Evolutionary conservation across 2,113 vertebrate genomes (phyloP).

Genomic region (Diglossa brunneiventris): DNA sequence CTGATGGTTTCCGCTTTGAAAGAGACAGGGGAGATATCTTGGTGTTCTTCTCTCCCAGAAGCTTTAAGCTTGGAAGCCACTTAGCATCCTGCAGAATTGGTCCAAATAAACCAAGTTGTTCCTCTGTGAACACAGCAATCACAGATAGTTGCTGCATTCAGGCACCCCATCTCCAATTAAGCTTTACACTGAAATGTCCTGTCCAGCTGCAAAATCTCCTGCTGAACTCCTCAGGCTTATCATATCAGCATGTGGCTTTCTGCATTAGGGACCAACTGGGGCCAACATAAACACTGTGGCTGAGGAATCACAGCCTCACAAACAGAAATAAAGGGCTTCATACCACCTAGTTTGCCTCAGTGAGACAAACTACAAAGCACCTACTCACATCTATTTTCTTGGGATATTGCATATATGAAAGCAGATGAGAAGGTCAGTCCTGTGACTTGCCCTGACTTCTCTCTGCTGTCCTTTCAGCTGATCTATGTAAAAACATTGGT

Average conservation of each 20-base stretch:
- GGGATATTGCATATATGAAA: background rate
- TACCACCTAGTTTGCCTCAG: background rate
- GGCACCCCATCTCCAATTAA: background rate
- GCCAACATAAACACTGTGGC: background rate
- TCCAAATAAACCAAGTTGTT: background rate
- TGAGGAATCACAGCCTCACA: background rate
- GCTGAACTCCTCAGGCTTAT: background rate
- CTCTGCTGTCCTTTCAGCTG: background rate
- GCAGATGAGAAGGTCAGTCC: background rate
- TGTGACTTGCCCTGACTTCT: background rate
- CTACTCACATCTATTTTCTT: background rate
- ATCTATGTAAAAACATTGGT: background rate
- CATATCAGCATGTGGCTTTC: background rate
- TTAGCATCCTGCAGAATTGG: background rate
- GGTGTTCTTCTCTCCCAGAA: background rate
- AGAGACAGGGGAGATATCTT: background rate
- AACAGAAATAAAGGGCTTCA: background rate
- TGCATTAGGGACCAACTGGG: background rate
- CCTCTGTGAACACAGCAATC: background rate
- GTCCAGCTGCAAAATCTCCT: background rate
- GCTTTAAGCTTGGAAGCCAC: background rate
- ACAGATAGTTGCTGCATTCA: background rate
- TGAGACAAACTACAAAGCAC: background rate
- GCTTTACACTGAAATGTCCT: background rate
- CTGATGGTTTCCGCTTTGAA: background rate